These are phyloP conservation scores for Centruroides vittatus DNA, from an alignment of 1,140 invertebrate genomes.

Conservation along the genomic window DNA sequence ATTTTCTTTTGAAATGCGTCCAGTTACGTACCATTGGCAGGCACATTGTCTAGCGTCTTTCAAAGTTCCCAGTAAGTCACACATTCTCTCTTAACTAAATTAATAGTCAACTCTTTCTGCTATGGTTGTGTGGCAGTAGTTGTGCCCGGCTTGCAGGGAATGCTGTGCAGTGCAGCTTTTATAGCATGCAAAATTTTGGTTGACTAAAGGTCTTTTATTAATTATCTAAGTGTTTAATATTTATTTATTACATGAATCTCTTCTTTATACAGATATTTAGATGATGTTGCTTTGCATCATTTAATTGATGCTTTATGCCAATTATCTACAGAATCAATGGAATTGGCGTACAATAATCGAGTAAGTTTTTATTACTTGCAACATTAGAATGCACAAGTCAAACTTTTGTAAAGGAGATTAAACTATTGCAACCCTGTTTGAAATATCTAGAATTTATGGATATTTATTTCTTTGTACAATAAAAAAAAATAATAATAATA, in stretches of 20 bases:
- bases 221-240: background rate
- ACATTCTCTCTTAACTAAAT: background rate
- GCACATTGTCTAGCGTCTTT: constrained; percentile 18
- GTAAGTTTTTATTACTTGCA: constrained; percentile 33
- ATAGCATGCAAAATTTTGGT: too few relatives aligned
- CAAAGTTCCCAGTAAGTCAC: constrained; percentile 19
- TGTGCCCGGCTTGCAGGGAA: too few relatives aligned
- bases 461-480: too few relatives aligned
- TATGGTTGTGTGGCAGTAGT: background rate
- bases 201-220: too few relatives aligned
- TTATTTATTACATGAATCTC: background rate
- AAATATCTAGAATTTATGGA: too few relatives aligned
- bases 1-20: constrained; percentile 14
- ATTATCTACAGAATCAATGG: constrained; percentile 92
- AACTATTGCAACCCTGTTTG: too few relatives aligned
- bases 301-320: constrained; percentile 93
- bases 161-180: too few relatives aligned
- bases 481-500: too few relatives aligned
- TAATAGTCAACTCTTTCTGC: background rate
- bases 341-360: constrained; percentile 84
- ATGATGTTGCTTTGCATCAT: constrained; percentile 90
- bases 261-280: constrained; percentile 43
- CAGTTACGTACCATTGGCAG: constrained; percentile 18
- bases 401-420: too few relatives aligned
- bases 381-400: too few relatives aligned